phyloP scores from a whole-genome alignment of 2,113 vertebrate species.

The Nyctibius bracteatus region DNA sequence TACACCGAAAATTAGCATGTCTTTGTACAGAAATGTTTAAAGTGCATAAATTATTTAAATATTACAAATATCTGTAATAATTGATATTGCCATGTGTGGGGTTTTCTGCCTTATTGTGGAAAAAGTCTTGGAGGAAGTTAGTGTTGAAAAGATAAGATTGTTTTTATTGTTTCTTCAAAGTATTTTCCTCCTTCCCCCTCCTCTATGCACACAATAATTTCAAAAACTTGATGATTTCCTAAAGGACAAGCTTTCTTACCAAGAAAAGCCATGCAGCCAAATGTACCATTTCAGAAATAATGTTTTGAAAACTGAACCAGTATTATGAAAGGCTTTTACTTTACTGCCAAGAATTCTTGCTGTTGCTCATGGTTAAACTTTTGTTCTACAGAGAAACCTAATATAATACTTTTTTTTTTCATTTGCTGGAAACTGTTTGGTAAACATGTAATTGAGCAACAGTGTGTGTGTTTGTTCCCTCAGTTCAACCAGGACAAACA shows the following conservation, averaged over 20 bases:
- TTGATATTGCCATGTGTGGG: not conserved
- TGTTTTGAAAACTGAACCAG: constrained; percentile 63
- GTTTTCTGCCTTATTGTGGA: constrained; percentile 5
- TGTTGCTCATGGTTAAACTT: constrained; percentile 48
- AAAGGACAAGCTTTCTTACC: constrained; percentile 55
- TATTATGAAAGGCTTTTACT: constrained; percentile 59
- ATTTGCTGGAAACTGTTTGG: constrained; percentile 13
- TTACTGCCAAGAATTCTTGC: constrained; percentile 53
- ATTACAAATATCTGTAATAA: constrained; percentile 12
- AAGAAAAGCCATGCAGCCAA: constrained; percentile 46
- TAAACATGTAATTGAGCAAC: constrained; percentile 12
- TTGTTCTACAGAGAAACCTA: constrained; percentile 43
- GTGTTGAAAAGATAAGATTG: constrained; percentile 47
- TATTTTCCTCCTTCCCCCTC: not conserved
- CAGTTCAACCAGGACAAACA: not conserved
- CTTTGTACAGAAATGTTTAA: constrained; percentile 1
- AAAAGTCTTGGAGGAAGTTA: constrained; percentile 35
- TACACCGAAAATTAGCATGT: constrained; percentile 9
- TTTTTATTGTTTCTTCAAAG: constrained; percentile 50
- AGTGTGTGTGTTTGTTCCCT: not conserved
- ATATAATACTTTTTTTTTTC: constrained; percentile 19
- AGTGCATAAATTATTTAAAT: constrained; percentile 15
- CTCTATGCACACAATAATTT: constrained; percentile 25
- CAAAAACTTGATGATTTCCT: constrained; percentile 64
- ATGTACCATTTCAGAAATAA: constrained; percentile 66